Evolutionary conservation across 2,888 invertebrate species (phyloP), one percentile per base, ranked within the genome.

Genomic region (Hirtodrosophila histrioides): DNA sequence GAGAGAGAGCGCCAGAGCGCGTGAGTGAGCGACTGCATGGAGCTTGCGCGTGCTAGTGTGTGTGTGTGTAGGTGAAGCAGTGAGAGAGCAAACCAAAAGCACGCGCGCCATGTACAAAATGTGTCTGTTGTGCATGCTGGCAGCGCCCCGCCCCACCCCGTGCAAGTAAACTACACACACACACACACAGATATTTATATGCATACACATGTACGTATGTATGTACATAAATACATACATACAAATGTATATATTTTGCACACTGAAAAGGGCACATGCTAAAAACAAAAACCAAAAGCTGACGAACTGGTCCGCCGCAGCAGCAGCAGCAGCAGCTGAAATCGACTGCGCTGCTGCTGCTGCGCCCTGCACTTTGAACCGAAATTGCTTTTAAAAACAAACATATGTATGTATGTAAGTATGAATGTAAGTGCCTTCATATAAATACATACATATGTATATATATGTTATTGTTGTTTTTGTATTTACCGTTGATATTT

Each of bases 241-340:
- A 37, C 29, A 17, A 39, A 7, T n/a, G 29, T 51, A n/a, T 11
- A 29, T 44, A 37, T 44, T 44, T 48, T 65, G 62, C 45, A 60
- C 39, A 43, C 43, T 49, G 53, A 77, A 73, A 80, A 80, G 78
- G 84, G 79, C 81, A 83, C 84, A 79, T 78, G 79, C 85, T 84
- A 71, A 73, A 72, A 72, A 74, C 63, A 78, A 75, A 75, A 75
- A 65, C 65, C 61, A 80, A 68, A 83, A 82, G 63, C 81, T 78
- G 63, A 69, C 72, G 67, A 79, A 79, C 81, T 73, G 70, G 74
- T 79, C 66, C 44, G 36, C 56, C 50, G 65, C 49, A 65, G 60
- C 49, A 50, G 55, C 43, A 36, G 51, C 17, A 17, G 60, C 49
- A 50, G 55, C 43, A 36, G 51, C 17, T 1, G 2, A 72, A 65